A percentile compares a stretch with the other conserved stretches of the same genome.
Evolutionary conservation across 2,797 vertebrate species (phyloP).

Genomic region (Sarcoramphus papa): DNA sequence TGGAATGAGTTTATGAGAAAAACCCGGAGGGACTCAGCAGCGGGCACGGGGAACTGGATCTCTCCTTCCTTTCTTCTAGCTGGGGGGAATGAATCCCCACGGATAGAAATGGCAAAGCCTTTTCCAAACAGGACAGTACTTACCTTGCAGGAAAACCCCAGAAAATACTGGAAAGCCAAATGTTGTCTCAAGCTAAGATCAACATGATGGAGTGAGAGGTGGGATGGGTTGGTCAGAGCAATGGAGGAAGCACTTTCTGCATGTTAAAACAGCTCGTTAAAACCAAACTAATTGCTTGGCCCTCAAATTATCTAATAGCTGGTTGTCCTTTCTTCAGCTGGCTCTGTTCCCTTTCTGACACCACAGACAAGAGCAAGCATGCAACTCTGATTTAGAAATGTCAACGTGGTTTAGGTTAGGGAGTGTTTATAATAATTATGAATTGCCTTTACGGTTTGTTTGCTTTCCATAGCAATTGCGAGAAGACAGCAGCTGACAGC

Average conservation of each 20-base stretch:
- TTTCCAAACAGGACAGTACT: neutral
- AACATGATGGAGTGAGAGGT: neutral
- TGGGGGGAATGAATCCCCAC: neutral
- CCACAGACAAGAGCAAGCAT: conserved; percentile 3
- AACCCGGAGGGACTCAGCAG: neutral
- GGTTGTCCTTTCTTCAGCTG: neutral
- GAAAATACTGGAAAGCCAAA: neutral
- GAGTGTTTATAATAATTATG: conserved; percentile 57
- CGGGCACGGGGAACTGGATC: neutral
- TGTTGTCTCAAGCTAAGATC: neutral
- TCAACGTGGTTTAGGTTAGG: conserved; percentile 57
- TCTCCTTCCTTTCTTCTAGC: neutral
- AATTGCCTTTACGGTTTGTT: conserved; percentile 59
- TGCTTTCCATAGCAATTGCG: conserved; percentile 48
- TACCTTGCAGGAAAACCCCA: neutral
- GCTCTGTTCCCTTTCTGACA: conserved; percentile 14
- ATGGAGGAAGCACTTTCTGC: neutral
- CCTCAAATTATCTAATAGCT: neutral
- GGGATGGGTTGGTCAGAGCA: neutral
- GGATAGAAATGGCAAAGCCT: neutral
- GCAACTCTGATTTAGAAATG: conserved; percentile 24
- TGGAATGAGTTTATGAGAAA: conserved; percentile 46
- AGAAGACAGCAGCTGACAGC: conserved; percentile 59
- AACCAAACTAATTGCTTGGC: neutral
- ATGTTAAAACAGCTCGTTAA: neutral